Evolutionary conservation across 2,888 invertebrate species (phyloP).

Genomic region (Lamellibrachia satsuma): DNA sequence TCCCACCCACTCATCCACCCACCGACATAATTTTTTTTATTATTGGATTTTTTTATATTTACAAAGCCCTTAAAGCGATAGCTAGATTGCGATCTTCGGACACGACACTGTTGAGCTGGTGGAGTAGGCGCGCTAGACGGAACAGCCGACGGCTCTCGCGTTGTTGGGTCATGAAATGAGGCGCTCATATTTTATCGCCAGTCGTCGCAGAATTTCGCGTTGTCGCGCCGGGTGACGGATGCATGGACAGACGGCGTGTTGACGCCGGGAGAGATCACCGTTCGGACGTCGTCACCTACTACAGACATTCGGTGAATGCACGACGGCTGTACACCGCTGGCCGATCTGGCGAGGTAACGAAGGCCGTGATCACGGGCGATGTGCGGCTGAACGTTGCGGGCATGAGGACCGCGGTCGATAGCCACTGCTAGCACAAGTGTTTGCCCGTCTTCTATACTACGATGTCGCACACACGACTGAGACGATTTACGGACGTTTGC

Average conservation of each 20-base stretch:
- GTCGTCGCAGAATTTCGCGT: constrained; percentile 1
- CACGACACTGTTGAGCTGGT: neutral
- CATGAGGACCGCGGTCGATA: neutral
- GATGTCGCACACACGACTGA: neutral
- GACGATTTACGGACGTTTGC: neutral
- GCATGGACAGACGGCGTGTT: neutral
- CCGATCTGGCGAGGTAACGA: neutral
- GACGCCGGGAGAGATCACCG: neutral
- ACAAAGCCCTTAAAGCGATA: too few species aligned
- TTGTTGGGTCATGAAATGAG: neutral
- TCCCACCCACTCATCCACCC: too few species aligned
- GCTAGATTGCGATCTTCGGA: too few species aligned
- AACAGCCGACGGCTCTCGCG: neutral
- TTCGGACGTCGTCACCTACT: neutral
- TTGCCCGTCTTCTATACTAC: neutral
- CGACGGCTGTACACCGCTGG: neutral
- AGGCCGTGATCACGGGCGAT: neutral
- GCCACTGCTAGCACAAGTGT: neutral
- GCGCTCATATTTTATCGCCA: constrained; percentile 6
- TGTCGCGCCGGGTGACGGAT: neutral
- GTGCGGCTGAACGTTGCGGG: neutral
- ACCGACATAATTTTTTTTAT: too few species aligned
- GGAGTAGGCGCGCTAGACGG: neutral
- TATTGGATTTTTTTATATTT: too few species aligned
- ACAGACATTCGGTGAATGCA: neutral